These are phyloP conservation scores for Nebria ingens DNA, from an alignment of 1,140 invertebrate genomes.

Conservation along the genomic window DNA sequence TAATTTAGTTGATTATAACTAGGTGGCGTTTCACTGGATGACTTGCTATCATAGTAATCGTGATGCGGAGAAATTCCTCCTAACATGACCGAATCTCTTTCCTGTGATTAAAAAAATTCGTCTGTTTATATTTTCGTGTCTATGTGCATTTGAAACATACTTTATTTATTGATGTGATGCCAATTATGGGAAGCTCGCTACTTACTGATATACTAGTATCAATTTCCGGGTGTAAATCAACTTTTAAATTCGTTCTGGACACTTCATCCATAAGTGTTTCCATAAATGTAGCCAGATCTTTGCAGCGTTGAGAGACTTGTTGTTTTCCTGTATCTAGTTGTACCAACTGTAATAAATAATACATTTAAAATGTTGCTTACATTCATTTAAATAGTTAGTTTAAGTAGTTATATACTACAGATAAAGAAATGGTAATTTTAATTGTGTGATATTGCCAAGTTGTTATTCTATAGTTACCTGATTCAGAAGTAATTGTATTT, in stretches of 20 bases:
- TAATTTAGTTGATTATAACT: conserved; percentile 83
- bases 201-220: conserved; percentile 44
- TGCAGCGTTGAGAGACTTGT: conserved; percentile 54
- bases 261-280: conserved; percentile 59
- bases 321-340: conserved; percentile 42
- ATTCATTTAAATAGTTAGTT: conserved; percentile 10
- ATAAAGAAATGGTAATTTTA: too few relatives aligned
- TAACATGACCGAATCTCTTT: conserved; percentile 69
- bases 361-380: neutral
- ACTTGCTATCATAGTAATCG: conserved; percentile 69
- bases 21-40: conserved; percentile 67
- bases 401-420: conserved; percentile 2
- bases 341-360: conserved; percentile 24
- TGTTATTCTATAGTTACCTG: conserved; percentile 54
- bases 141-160: conserved; percentile 10
- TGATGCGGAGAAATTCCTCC: conserved; percentile 80
- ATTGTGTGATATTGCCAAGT: too few relatives aligned
- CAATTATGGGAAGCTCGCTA: conserved; percentile 18
- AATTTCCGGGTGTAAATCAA: conserved; percentile 45
- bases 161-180: conserved; percentile 8
- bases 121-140: conserved; percentile 8
- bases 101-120: conserved; percentile 43
- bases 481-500: conserved; percentile 55
- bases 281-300: conserved; percentile 63
- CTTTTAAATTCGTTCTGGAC: conserved; percentile 38